Evolutionary conservation across 2,888 invertebrate species (phyloP).

Genomic region (Ctena decussata): DNA sequence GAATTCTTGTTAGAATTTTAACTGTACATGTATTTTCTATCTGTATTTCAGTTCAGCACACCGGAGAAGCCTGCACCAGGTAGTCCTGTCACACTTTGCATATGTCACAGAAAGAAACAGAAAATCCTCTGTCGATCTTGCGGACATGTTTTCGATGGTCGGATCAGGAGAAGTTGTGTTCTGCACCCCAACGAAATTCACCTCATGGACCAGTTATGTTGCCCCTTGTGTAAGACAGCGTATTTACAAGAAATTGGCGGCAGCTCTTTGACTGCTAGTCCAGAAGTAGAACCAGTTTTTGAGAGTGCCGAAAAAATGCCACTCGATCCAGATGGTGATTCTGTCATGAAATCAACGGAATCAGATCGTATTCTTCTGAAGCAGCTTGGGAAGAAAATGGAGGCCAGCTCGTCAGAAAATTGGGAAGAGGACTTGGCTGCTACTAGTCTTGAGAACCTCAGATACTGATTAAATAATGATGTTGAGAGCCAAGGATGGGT

Average conservation of each 20-base stretch:
- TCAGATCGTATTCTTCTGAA: not conserved
- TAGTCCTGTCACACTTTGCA: conserved; percentile 43
- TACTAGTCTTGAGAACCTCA: not conserved
- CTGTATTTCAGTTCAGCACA: not conserved
- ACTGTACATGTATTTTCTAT: no score
- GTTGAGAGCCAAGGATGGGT: no score
- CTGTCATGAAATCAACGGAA: not conserved
- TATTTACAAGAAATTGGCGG: conserved; percentile 63
- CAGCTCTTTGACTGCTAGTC: not conserved
- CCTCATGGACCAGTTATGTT: conserved; percentile 75
- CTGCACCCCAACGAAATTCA: conserved; percentile 75
- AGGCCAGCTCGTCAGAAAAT: not conserved
- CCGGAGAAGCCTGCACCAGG: not conserved
- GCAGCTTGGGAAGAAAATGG: not conserved
- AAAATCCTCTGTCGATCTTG: conserved; percentile 76
- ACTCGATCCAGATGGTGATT: no score
- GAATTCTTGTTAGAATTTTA: no score
- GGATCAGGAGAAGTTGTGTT: conserved; percentile 67
- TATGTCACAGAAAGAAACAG: conserved; percentile 72
- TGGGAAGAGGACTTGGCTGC: not conserved
- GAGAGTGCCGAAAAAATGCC: no score
- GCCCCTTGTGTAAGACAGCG: conserved; percentile 72
- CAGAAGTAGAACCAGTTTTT: conserved; percentile 14
- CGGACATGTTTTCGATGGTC: conserved; percentile 73
- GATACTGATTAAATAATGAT: not conserved